Conservation (phyloP, 1,140 invertebrate species). For the fruit fly (Drosophila melanogaster) region Release_6_plus_ISO1_MT NT_033779.5:18119001-18119500, state of each 20-base stretch:
- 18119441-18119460: too few relatives aligned
- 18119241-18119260: constrained; percentile 44
- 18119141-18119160: constrained; percentile 57
- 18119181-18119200: constrained; percentile 73
- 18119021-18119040: constrained; percentile 55
- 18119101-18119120: constrained; percentile 55
- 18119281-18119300: neutral
- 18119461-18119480: too few relatives aligned
- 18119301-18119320: constrained; percentile 30
- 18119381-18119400: too few relatives aligned
- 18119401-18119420: too few relatives aligned
- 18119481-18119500: too few relatives aligned
- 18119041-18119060: constrained; percentile 20
- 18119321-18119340: neutral
- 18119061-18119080: constrained; percentile 61
- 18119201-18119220: constrained; percentile 61
- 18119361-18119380: too few relatives aligned
- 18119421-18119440: too few relatives aligned
- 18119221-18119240: constrained; percentile 71
- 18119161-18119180: constrained; percentile 62
- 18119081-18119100: constrained; percentile 60
- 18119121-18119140: constrained; percentile 49
- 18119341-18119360: neutral
- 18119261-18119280: constrained; percentile 27
- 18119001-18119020: constrained; percentile 74